Evolutionary conservation across 2,888 invertebrate genomes (phyloP).

Genomic region (Amblyjoppa proteus): DNA sequence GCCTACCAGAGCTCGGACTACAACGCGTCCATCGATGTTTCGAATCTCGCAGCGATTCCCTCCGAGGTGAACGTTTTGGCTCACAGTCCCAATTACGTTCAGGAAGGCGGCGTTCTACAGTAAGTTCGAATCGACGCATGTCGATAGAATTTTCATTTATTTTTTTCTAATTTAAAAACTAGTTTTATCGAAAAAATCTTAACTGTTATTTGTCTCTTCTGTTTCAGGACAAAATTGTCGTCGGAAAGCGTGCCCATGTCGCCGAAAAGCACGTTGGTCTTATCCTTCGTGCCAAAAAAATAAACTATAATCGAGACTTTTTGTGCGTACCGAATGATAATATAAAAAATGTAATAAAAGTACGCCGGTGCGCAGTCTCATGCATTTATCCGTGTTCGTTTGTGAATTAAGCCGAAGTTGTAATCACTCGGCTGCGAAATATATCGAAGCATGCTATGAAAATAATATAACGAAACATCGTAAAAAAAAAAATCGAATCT

Average conservation of each 20-base stretch:
- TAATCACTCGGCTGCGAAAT: conserved; percentile 45
- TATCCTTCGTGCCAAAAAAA: conserved; percentile 89
- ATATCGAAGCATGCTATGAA: conserved; percentile 44
- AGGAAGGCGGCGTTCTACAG: conserved; percentile 84
- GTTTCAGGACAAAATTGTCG: conserved; percentile 87
- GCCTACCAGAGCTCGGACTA: conserved; percentile 89
- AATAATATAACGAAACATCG: conserved; percentile 58
- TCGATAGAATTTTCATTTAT: not conserved
- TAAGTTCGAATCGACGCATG: conserved; percentile 74
- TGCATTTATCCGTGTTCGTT: conserved; percentile 55
- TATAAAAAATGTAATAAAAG: conserved; percentile 12
- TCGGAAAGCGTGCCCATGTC: conserved; percentile 87
- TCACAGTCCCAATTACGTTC: conserved; percentile 86
- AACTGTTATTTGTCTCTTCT: conserved; percentile 48
- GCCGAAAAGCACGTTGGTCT: conserved; percentile 88
- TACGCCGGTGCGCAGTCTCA: conserved; percentile 6
- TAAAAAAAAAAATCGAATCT: conserved; percentile 62
- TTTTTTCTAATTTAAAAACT: conserved; percentile 11
- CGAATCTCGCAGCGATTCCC: conserved; percentile 86
- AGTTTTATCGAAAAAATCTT: not conserved
- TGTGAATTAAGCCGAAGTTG: conserved; percentile 52
- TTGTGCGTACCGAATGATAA: conserved; percentile 42
- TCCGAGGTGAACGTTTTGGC: conserved; percentile 88
- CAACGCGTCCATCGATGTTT: conserved; percentile 87
- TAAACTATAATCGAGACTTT: conserved; percentile 16